Percentiles rank a stretch among this genome's conserved stretches.
Evolutionary conservation across 2,113 vertebrate species (phyloP).

Genomic region (Burhinus oedicnemus): DNA sequence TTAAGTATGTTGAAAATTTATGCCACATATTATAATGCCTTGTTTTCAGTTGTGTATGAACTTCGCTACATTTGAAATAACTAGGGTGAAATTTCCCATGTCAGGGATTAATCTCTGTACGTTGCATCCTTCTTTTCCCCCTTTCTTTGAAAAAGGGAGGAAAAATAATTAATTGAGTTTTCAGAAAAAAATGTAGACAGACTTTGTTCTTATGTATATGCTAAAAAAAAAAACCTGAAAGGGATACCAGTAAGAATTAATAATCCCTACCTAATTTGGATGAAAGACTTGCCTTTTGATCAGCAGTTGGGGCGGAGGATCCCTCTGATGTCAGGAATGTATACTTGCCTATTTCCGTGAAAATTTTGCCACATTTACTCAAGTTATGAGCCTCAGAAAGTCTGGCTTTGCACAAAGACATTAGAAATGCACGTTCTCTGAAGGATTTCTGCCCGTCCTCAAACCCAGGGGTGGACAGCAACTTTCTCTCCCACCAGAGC

Average conservation of each 20-base stretch:
- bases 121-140: not conserved
- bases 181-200: not conserved
- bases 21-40: not conserved
- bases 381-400: not conserved
- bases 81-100: not conserved
- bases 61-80: not conserved
- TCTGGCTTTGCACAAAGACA: not conserved
- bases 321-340: constrained; percentile 5
- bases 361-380: not conserved
- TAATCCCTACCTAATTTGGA: not conserved
- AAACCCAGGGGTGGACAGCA: not conserved
- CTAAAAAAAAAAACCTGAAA: not conserved
- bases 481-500: fast-evolving
- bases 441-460: not conserved
- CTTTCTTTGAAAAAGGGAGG: not conserved
- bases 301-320: not conserved
- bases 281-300: constrained; percentile 14
- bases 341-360: not conserved
- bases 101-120: not conserved
- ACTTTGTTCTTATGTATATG: not conserved
- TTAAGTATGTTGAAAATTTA: not conserved
- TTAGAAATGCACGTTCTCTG: not conserved
- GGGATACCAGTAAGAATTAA: not conserved
- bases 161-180: not conserved
- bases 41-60: not conserved